Base-by-base conservation (phyloP, 2,797 vertebrate species). In the Darevskia nairensis region DNA sequence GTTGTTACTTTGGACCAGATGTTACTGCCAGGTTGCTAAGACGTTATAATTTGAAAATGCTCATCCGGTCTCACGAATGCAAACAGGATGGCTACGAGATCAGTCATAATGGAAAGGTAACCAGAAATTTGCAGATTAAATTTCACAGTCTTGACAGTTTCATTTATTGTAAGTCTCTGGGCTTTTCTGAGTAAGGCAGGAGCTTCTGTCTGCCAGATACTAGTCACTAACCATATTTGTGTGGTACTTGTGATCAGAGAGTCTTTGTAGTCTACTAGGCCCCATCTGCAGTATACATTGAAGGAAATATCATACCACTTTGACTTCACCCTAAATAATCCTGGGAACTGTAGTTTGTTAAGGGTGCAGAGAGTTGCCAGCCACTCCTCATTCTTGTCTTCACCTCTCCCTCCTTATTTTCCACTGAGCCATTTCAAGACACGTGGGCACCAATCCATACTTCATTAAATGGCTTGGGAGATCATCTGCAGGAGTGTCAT, bases 41-140 rank as follows among this genome's bases (percentile, higher is more conserved):
- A 85, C 98, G 93, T 85, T 97, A 98, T 68, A 96, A 98, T 44
- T 97, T 99, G 93, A 98, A 98, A 95, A 96, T 99, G 95, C 96
- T 99, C 82, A 98, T 99, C 93, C 97, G 99, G 64, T 99, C 99
- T 46, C 99, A 99, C 32, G 98, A 99, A 94, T 99, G 99, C 95
- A 99, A 99, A 92, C 97, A 97, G 9, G 98, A 99, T 82, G 99
- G 99, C 72, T 99, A 99, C 72, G 99, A 99, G 89, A 93, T 98
- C 92, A 98, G 98, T 90, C 99, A 99, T 1, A 89, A 96, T 8
- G 98, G 98, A 94, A 98, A 97, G 97, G 98, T 98, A 95, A 96
- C 94, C 41, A 64, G 29, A 17, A 72, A 59, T 55, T 59, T 1
- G 29, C 61, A 41, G 83, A 91, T 59, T 0, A 80, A 25, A 88